Base-by-base conservation (phyloP, 2,797 vertebrate species). In the Arnoldichthys spilopterus region DNA sequence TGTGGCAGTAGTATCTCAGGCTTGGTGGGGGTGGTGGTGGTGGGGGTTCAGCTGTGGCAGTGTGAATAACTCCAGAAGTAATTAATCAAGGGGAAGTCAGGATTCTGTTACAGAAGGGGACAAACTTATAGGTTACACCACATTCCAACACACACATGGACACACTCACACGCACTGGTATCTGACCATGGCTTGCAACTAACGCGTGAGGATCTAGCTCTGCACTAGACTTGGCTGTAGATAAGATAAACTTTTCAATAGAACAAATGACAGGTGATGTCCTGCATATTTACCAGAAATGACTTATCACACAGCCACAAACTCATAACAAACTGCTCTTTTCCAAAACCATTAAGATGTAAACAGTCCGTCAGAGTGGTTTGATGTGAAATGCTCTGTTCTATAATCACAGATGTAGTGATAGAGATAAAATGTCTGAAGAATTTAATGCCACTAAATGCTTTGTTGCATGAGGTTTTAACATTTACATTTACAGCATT, bases 1-100 rank as follows among this genome's bases (percentile, higher is more conserved):
- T 2, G 79, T 89, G 88, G 85, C 83, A 80, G 72, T 86, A 87
- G 79, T 86, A 85, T 74, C 72, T 80, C 40, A 15, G 59, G 79
- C 66, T 22, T 22, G 51, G n/a, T 24, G 56, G 56, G 81, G 68
- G 86, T 78, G 18, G 0, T 68, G 16, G 59, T 6, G 70, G 72
- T 62, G 84, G 83, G 12, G 34, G 81, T 74, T 85, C 89, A 91
- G 56, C 18, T 91, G 85, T 40, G 0, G 82, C 80, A 85, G 85
- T 80, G 74, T 70, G 87, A 91, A 90, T 85, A 91, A 85, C 84
- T 89, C 76, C 73, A 66, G 58, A 76, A 85, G 85, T 89, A 90
- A 92, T 92, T 91, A 90, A 91, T 90, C 87, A 86, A 81, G 85
- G 86, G 79, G 82, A 88, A 83, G 80, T 66, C 70, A 86, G 79